Evolutionary conservation across 92 coral and sea anemone species (phyloP), one percentile per base, ranked within the genome.

Genomic region (Heliopora coerulea): DNA sequence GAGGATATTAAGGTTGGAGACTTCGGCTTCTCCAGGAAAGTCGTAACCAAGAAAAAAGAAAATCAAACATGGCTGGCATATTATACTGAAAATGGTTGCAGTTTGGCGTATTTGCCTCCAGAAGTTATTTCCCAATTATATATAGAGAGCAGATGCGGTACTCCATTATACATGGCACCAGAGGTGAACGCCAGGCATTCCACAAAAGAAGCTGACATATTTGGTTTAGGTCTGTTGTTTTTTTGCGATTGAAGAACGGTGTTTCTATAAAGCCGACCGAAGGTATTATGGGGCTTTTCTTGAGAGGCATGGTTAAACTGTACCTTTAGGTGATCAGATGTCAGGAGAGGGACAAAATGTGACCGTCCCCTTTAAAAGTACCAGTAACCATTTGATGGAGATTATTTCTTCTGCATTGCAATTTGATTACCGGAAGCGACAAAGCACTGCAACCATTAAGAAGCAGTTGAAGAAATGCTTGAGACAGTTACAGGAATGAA

Each of bases 281-380:
- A 81, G 80, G 23, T 77, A 86, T 67, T 91, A 83, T 66, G 97
- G 96, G 18, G 96, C 91, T 0, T 90, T 84, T 76, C 87, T 90
- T 58, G 74, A 83, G 28, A 65, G 77, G 12, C 56, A 18, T 3
- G 73, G 59, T 18, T 12, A 17, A 0, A 79, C 40, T 32, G 56
- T 73, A 15, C 80, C 86, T 8, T 41, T 85, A 44, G 89, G 89
- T 2, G 34, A 50, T 50, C 86, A 79, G 17, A 61, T 85, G 86
- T 48, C 80, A 14, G 56, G 62, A 0, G 75, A 78, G 3, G 87
- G 80, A 1, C 80, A 67, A 50, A 25, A 79, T 9, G 80, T 79
- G 8, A 35, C 62, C 46, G 54, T 34, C 0, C 80, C 77, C 18
- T 85, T 85, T 49, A 62, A 74, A 37, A 54, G 56, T 50, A 46